Evolutionary conservation across 1,140 invertebrate genomes (phyloP).

Genomic region (Micrasema longulum): DNA sequence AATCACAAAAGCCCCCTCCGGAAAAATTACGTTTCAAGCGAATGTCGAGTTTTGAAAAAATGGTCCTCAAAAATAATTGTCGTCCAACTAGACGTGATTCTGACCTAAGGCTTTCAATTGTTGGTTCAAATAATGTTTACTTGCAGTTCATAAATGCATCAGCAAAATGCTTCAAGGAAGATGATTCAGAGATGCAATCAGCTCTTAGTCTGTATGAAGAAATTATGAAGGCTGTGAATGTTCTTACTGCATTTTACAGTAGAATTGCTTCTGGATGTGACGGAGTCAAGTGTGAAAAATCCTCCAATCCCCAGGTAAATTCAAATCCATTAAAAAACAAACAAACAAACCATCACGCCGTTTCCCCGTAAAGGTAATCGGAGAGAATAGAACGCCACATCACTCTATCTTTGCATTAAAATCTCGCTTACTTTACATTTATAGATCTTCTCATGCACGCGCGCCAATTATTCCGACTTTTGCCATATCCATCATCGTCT

Average conservation of each 20-base stretch:
- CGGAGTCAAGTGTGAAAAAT: neutral
- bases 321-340: too few relatives aligned
- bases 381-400: too few relatives aligned
- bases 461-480: too few relatives aligned
- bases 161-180: neutral
- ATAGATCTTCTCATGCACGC: too few relatives aligned
- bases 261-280: constrained; percentile 3
- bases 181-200: neutral
- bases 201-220: neutral
- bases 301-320: constrained; percentile 6
- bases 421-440: too few relatives aligned
- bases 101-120: neutral
- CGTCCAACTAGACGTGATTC: neutral
- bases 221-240: neutral
- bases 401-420: too few relatives aligned
- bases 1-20: neutral
- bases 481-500: too few relatives aligned
- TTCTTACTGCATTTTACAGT: neutral
- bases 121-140: neutral
- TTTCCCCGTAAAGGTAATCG: too few relatives aligned
- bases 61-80: neutral
- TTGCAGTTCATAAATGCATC: constrained; percentile 25
- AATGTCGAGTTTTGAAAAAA: too few relatives aligned
- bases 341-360: too few relatives aligned
- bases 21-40: too few relatives aligned